Conservation (phyloP, 2,888 invertebrate genomes). For the Ischnura elegans region DNA sequence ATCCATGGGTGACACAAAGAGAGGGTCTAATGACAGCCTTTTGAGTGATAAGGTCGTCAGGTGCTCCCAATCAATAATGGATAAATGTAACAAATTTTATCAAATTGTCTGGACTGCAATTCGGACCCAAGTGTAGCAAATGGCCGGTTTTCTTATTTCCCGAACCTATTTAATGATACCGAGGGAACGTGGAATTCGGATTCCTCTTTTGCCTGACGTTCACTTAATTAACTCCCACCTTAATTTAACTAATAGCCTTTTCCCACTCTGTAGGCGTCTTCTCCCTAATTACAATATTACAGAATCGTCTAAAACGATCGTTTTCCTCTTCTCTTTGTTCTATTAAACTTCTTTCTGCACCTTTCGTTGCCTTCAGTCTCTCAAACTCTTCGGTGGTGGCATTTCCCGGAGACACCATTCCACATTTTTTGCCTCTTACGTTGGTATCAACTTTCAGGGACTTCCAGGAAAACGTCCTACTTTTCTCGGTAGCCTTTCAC, state of each 20-base stretch:
- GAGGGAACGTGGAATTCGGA: not conserved
- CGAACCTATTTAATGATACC: not conserved
- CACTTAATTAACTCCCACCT: slow-evolving; percentile 14
- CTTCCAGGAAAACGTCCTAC: not conserved
- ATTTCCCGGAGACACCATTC: not conserved
- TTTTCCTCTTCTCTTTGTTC: not conserved
- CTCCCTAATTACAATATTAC: not conserved
- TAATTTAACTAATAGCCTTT: slow-evolving; percentile 16
- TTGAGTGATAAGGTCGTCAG: not conserved
- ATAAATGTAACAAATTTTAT: not conserved
- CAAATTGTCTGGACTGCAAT: not conserved
- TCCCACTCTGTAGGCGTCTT: not conserved
- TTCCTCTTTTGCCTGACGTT: not conserved
- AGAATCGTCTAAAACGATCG: not conserved
- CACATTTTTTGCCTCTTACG: not conserved
- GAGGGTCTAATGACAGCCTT: not conserved
- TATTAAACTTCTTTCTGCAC: not conserved
- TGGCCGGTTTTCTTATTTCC: not conserved
- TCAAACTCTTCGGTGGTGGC: not conserved
- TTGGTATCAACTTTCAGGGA: not conserved
- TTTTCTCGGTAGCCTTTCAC: not conserved
- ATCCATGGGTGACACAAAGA: not conserved
- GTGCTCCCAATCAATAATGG: not conserved
- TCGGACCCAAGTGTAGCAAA: not conserved
- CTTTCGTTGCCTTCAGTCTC: not conserved